These are phyloP conservation scores for Eucriotettix oculatus DNA, from an alignment of 2,888 invertebrate genomes.

Conservation along the genomic window DNA sequence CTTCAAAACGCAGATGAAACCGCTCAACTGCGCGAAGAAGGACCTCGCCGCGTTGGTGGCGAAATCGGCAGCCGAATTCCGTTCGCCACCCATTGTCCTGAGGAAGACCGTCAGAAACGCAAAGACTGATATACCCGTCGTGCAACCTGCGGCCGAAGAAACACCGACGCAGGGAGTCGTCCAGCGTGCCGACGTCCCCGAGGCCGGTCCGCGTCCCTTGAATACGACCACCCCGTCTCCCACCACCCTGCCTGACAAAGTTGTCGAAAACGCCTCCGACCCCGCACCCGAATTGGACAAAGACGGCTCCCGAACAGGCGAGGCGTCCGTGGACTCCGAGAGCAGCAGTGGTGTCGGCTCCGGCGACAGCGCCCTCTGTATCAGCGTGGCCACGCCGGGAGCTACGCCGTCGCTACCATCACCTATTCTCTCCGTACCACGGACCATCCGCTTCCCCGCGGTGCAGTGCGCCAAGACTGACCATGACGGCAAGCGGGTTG, in stretches of 20 bases:
- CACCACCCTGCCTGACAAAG: not conserved
- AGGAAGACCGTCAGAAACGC: conserved; percentile 3
- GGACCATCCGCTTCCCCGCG: conserved; percentile 65
- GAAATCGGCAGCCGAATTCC: conserved; percentile 1
- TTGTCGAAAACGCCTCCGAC: not conserved
- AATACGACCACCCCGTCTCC: not conserved
- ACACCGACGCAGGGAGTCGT: conserved; percentile 4
- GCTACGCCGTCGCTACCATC: conserved; percentile 23
- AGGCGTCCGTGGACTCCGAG: not conserved
- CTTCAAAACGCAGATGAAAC: conserved; percentile 70
- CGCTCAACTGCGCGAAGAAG: conserved; percentile 23
- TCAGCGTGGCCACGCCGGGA: not conserved
- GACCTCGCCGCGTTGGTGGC: conserved; percentile 3
- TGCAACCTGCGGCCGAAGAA: not conserved
- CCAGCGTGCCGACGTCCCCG: not conserved
- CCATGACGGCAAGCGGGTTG: conserved; percentile 30
- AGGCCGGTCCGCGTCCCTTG: not conserved
- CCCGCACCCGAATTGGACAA: conserved; percentile 8
- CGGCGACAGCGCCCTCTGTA: not conserved
- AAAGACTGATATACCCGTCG: not conserved
- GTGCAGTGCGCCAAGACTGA: conserved; percentile 45
- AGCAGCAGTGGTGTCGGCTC: not conserved
- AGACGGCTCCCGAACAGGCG: conserved; percentile 3
- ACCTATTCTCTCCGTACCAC: conserved; percentile 64
- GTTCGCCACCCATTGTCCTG: not conserved